These are phyloP conservation scores for Murina feae DNA, from an alignment of 2,113 vertebrate species.

Conservation along the genomic window DNA sequence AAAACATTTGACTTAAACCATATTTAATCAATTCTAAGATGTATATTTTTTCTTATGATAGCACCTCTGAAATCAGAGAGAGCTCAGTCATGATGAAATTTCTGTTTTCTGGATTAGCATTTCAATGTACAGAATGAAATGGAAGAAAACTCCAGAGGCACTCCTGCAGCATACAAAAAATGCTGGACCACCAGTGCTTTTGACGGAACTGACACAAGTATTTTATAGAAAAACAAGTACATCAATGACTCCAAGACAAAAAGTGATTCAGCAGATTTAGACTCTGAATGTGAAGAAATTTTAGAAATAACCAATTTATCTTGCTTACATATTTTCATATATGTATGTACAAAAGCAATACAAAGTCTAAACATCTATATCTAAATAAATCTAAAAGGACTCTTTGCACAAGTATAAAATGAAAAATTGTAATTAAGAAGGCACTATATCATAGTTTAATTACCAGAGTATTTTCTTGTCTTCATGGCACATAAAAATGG, in stretches of 20 bases:
- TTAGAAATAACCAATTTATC: neutral
- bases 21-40: neutral
- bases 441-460: neutral
- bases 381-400: neutral
- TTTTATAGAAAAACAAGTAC: neutral
- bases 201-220: neutral
- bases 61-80: neutral
- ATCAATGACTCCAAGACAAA: neutral
- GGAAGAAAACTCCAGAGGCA: neutral
- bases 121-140: neutral
- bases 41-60: neutral
- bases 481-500: neutral
- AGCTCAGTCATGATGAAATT: neutral
- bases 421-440: neutral
- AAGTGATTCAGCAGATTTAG: neutral
- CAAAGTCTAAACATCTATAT: neutral
- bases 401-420: neutral
- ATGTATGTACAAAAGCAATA: neutral
- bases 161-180: neutral
- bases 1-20: neutral
- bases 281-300: neutral
- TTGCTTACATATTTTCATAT: neutral
- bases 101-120: neutral
- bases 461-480: neutral
- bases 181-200: neutral